Evolutionary conservation across 2,113 vertebrate species (phyloP).

Genomic region (Trachemys scripta): DNA sequence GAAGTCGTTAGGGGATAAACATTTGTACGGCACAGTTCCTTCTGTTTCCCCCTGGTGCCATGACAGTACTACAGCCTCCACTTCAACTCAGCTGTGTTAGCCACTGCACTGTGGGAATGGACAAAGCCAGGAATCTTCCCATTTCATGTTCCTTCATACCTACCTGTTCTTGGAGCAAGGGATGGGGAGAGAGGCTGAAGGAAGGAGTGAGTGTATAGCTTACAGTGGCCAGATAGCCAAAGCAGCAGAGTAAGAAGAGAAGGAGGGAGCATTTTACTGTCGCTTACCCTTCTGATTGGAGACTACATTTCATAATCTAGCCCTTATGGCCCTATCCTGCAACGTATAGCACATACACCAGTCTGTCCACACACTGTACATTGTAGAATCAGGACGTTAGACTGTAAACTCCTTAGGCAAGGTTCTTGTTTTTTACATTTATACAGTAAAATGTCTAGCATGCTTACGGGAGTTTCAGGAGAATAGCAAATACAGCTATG

Average conservation of each 20-base stretch:
- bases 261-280: background rate
- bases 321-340: background rate
- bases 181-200: background rate
- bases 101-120: background rate
- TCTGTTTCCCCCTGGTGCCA: no score
- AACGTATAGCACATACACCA: background rate
- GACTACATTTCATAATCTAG: background rate
- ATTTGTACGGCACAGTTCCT: background rate
- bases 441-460: background rate
- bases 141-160: background rate
- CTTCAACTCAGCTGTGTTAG: rapidly evolving
- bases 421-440: background rate
- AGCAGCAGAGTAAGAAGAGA: background rate
- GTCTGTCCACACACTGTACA: background rate
- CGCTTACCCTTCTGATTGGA: background rate
- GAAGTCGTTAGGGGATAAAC: background rate
- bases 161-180: background rate
- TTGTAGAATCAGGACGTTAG: background rate
- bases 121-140: background rate
- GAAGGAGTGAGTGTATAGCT: background rate
- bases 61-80: rapidly evolving
- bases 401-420: background rate
- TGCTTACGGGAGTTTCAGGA: background rate
- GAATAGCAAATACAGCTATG: background rate
- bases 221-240: background rate